phyloP scores from a whole-genome alignment of 2,797 vertebrate genomes.

The Tragopan temminckii region DNA sequence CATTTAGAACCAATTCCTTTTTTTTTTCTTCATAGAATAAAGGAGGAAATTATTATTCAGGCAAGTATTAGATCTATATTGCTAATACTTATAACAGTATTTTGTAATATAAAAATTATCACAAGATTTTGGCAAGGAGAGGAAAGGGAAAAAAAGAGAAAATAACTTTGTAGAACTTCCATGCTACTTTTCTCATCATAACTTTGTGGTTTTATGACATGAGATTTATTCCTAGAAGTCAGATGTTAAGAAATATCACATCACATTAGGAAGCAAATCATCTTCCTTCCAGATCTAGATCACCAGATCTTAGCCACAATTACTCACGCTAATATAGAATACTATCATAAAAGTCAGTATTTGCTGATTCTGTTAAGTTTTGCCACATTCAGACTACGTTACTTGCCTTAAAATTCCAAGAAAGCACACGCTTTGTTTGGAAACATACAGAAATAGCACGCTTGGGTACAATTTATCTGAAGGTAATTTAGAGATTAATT shows the following conservation, averaged over 20 bases:
- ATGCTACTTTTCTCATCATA: background rate
- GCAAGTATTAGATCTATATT: background rate
- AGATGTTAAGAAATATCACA: conserved; percentile 1
- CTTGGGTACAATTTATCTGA: background rate
- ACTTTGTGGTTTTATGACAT: background rate
- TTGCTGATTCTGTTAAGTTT: background rate
- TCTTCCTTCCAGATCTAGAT: background rate
- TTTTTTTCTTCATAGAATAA: background rate
- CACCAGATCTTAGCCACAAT: background rate
- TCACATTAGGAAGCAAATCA: background rate
- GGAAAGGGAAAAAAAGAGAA: background rate
- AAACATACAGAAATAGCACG: background rate
- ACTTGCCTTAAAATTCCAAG: background rate
- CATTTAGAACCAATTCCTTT: background rate
- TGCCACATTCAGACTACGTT: background rate
- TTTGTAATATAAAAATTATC: background rate
- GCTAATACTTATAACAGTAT: background rate
- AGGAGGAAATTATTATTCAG: background rate
- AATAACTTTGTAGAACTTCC: background rate
- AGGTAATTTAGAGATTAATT: background rate
- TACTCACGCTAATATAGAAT: background rate
- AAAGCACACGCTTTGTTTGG: background rate
- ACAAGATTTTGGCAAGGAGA: background rate
- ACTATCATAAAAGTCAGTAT: background rate
- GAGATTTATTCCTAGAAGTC: conserved; percentile 1